phyloP scores from a whole-genome alignment of 2,797 vertebrate genomes.

The Xenopus petersii region DNA sequence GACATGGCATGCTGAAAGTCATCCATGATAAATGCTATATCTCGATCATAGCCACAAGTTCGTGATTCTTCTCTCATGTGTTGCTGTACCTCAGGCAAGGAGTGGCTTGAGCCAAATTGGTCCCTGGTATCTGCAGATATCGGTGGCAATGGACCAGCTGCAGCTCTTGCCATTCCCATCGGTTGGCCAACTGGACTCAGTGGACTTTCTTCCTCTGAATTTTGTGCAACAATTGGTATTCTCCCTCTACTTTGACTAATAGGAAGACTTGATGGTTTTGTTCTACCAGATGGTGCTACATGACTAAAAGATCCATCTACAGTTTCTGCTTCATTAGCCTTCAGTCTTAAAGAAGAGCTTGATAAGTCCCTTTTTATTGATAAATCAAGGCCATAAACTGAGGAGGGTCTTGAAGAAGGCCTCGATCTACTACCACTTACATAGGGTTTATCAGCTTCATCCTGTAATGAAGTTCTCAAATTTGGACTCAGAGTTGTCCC shows the following conservation, averaged over 20 bases:
- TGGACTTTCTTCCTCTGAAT: slow-evolving; percentile 98
- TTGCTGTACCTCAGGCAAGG: slow-evolving; percentile 96
- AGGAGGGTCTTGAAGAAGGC: slow-evolving; percentile 94
- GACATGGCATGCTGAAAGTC: slow-evolving; percentile 99
- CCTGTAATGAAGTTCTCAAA: slow-evolving; percentile 80
- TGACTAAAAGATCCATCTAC: slow-evolving; percentile 87
- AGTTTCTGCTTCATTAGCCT: slow-evolving; percentile 85
- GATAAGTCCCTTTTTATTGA: slow-evolving; percentile 94
- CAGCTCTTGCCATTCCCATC: slow-evolving; percentile 98
- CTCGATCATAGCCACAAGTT: slow-evolving; percentile 92
- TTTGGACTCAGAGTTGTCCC: slow-evolving; percentile 77
- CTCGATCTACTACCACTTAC: slow-evolving; percentile 88
- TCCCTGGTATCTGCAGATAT: slow-evolving; percentile 97
- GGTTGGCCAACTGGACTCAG: slow-evolving; percentile 97
- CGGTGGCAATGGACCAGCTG: slow-evolving; percentile 94
- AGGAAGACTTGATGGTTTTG: slow-evolving; percentile 94
- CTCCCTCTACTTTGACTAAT: slow-evolving; percentile 97
- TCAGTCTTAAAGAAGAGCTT: slow-evolving; percentile 90
- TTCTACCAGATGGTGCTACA: slow-evolving; percentile 79
- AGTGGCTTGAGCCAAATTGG: slow-evolving; percentile 98
- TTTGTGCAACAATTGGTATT: slow-evolving; percentile 96
- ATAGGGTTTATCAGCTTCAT: slow-evolving; percentile 86
- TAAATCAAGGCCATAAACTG: slow-evolving; percentile 94
- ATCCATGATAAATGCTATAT: slow-evolving; percentile 98
- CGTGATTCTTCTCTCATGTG: slow-evolving; percentile 98